Percentiles rank a stretch among this genome's conserved stretches.
phyloP scores from a whole-genome alignment of 2,888 invertebrate species.

The Trileptium ribeirensis region DNA sequence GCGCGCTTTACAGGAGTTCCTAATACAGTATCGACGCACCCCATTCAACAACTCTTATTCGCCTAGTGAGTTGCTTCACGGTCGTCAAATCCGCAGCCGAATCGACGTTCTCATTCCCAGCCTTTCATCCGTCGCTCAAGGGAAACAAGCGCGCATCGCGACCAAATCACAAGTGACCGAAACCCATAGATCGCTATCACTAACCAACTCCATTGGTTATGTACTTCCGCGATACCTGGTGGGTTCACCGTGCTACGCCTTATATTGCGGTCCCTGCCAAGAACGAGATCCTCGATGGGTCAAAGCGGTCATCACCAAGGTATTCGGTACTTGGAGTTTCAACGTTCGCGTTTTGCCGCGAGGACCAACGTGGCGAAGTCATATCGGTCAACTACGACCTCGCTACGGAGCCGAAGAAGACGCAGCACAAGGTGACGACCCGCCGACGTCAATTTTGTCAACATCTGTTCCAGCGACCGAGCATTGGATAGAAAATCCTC shows the following conservation, averaged over 20 bases:
- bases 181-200: too few species aligned
- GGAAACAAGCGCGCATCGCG: conserved; percentile 14
- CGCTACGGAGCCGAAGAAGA: conserved; percentile 22
- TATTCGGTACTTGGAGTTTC: conserved; percentile 8
- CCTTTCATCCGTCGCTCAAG: conserved; percentile 9
- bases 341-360: conserved; percentile 20
- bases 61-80: conserved; percentile 21
- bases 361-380: conserved; percentile 22
- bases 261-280: conserved; percentile 21
- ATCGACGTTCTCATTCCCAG: not conserved
- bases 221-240: not conserved
- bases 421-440: not conserved
- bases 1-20: conserved; percentile 27
- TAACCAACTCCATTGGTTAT: too few species aligned
- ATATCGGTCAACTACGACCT: conserved; percentile 25
- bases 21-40: conserved; percentile 20
- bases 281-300: conserved; percentile 23
- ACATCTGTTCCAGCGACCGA: too few species aligned
- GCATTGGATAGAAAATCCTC: too few species aligned
- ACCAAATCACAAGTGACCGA: not conserved
- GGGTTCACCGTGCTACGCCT: not conserved
- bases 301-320: conserved; percentile 23
- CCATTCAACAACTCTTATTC: conserved; percentile 21
- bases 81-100: conserved; percentile 18
- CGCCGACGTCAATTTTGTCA: too few species aligned